Conservation (phyloP, 2,113 vertebrate genomes). For the Pygoscelis adeliae region DNA sequence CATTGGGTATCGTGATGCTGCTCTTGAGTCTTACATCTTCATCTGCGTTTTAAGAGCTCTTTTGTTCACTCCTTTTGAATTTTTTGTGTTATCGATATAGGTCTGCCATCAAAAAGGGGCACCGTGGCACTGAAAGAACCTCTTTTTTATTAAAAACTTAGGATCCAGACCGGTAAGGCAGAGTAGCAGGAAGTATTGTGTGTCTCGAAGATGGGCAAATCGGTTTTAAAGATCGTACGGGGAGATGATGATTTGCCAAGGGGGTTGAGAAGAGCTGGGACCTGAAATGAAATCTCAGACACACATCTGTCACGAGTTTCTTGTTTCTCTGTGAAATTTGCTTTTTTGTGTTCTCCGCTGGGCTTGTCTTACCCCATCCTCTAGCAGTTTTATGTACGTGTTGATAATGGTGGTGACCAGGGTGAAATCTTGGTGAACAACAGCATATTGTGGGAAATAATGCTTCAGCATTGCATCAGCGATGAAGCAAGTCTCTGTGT, state of each 20-base stretch:
- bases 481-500: background rate
- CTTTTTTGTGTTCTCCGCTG: background rate
- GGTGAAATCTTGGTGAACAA: background rate
- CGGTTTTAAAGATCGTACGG: background rate
- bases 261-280: background rate
- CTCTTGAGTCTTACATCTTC: background rate
- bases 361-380: background rate
- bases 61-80: background rate
- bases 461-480: background rate
- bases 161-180: background rate
- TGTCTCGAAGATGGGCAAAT: background rate
- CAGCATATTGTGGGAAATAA: background rate
- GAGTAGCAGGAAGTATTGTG: background rate
- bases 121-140: background rate
- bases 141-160: background rate
- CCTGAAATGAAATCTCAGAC: background rate
- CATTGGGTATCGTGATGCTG: background rate
- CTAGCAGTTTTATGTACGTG: background rate
- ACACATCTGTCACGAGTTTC: background rate
- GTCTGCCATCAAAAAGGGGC: background rate
- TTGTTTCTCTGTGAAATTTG: background rate
- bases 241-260: background rate
- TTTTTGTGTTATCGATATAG: background rate
- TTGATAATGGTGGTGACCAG: background rate
- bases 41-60: background rate